These are phyloP conservation scores for Falco biarmicus DNA, from an alignment of 2,797 vertebrate genomes.

Conservation along the genomic window DNA sequence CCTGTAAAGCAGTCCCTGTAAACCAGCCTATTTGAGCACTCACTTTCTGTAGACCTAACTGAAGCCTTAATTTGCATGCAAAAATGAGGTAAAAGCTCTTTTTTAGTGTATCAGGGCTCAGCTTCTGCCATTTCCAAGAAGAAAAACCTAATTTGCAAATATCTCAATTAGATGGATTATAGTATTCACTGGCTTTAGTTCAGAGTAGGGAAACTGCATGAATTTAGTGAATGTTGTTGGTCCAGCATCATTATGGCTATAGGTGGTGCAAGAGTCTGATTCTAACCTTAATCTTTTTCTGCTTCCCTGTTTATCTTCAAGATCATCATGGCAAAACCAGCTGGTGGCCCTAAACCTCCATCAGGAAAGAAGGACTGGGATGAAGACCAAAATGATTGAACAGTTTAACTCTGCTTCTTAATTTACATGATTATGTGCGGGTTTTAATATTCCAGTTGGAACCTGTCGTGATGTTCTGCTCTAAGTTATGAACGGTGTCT, in stretches of 20 bases:
- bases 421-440: neutral
- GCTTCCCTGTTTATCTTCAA: constrained; percentile 34
- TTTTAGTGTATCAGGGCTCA: neutral
- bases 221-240: neutral
- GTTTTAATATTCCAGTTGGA: constrained; percentile 22
- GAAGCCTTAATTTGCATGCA: constrained; percentile 19
- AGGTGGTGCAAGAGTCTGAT: neutral
- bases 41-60: constrained; percentile 3
- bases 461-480: constrained; percentile 32
- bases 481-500: constrained; percentile 75
- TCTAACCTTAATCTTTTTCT: neutral
- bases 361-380: constrained; percentile 94
- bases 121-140: neutral
- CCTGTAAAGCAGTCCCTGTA: neutral
- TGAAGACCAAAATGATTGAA: constrained; percentile 91
- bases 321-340: constrained; percentile 95
- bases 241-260: neutral
- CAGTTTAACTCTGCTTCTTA: neutral
- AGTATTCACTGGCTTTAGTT: neutral
- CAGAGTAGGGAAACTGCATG: neutral
- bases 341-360: constrained; percentile 93
- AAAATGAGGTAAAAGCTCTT: neutral
- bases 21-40: neutral
- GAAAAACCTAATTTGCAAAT: neutral
- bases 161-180: neutral